phyloP scores from a whole-genome alignment of 2,888 invertebrate genomes.

The Ichneumon xanthorius region DNA sequence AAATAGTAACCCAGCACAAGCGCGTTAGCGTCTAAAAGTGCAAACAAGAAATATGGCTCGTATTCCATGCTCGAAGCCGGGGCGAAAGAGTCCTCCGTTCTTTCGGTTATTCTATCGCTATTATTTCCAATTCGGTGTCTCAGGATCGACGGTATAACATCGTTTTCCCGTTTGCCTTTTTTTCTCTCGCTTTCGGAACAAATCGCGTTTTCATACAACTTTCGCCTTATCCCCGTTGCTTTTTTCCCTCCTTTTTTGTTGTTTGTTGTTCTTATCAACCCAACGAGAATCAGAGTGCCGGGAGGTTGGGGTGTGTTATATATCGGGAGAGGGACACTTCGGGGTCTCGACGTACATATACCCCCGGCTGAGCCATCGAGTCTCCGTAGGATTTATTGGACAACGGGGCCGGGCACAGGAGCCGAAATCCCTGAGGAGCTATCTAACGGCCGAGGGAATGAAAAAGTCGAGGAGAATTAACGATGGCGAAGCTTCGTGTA shows the following conservation, averaged over 20 bases:
- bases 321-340: constrained; percentile 21
- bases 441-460: constrained; percentile 62
- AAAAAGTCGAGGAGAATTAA: constrained; percentile 66
- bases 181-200: constrained; percentile 13
- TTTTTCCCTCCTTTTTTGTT: neutral
- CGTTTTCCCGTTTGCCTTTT: neutral
- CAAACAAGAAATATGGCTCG: too few relatives aligned
- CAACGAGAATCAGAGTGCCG: constrained; percentile 34
- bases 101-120: constrained; percentile 3
- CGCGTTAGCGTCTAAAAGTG: too few relatives aligned
- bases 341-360: constrained; percentile 21
- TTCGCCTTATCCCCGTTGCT: constrained; percentile 43
- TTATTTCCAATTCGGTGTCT: constrained; percentile 27
- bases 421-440: constrained; percentile 63
- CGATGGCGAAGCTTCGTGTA: constrained; percentile 53
- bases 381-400: constrained; percentile 59
- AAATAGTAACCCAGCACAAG: too few relatives aligned
- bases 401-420: constrained; percentile 43
- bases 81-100: constrained; percentile 7
- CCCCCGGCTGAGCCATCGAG: constrained; percentile 47
- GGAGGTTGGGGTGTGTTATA: constrained; percentile 8
- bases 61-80: too few relatives aligned
- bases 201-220: constrained; percentile 50
- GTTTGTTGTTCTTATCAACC: constrained; percentile 34
- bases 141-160: neutral